phyloP scores from a whole-genome alignment of 2,888 invertebrate species.

The Synanthedon myopaeformis region DNA sequence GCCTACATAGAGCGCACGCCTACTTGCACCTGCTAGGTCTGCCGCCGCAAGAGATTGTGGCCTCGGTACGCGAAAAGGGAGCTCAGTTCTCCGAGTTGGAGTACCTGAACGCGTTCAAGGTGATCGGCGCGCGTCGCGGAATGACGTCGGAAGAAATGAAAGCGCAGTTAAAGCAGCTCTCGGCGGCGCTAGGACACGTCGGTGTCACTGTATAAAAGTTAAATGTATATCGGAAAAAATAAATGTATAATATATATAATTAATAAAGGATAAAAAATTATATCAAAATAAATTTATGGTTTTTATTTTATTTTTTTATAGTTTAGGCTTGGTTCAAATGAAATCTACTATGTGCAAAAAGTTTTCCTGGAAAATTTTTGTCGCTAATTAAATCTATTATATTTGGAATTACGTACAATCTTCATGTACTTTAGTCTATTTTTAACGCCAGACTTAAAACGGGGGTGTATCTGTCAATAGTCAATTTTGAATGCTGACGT shows the following conservation, averaged over 20 bases:
- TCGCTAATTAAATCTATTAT: too few relatives aligned
- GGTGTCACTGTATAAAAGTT: conserved; percentile 78
- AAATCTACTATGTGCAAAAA: neutral
- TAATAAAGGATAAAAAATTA: too few relatives aligned
- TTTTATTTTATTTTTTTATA: too few relatives aligned
- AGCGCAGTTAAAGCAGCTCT: conserved; percentile 81
- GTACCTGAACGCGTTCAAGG: conserved; percentile 86
- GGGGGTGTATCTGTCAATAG: too few relatives aligned
- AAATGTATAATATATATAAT: neutral
- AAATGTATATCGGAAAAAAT: neutral
- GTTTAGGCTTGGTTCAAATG: neutral
- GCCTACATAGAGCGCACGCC: conserved; percentile 83
- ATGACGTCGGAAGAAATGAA: conserved; percentile 69
- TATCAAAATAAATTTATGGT: neutral
- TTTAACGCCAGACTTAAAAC: too few relatives aligned
- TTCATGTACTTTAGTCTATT: too few relatives aligned
- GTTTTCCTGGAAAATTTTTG: too few relatives aligned
- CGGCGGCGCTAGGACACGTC: conserved; percentile 86
- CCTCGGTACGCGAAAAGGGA: conserved; percentile 86
- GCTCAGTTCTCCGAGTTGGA: conserved; percentile 89
- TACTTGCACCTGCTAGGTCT: conserved; percentile 86
- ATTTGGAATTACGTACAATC: too few relatives aligned
- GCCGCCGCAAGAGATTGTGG: conserved; percentile 86
- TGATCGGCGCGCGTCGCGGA: conserved; percentile 75
- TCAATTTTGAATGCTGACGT: too few relatives aligned